phyloP scores from a whole-genome alignment of 2,888 invertebrate genomes.

The Atethmia centrago region DNA sequence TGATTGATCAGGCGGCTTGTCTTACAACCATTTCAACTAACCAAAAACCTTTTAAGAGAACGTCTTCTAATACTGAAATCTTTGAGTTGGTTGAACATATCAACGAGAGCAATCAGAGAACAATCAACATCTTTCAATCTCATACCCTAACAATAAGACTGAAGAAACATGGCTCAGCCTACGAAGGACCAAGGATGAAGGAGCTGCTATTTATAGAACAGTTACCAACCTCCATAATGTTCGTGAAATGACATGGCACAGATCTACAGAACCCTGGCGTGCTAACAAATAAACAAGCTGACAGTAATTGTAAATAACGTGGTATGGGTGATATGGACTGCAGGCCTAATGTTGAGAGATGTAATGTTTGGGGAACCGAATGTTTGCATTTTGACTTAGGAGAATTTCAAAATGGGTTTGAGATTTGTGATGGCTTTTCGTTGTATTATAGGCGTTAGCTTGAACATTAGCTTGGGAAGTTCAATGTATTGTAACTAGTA shows the following conservation, averaged over 20 bases:
- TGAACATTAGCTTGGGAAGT: background rate
- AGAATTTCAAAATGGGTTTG: slow-evolving; percentile 22
- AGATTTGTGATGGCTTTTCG: slow-evolving; percentile 5
- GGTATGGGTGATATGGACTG: slow-evolving; percentile 44
- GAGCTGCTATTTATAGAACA: slow-evolving; percentile 62
- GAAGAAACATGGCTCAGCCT: background rate
- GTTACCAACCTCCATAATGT: slow-evolving; percentile 72
- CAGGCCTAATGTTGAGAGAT: slow-evolving; percentile 56
- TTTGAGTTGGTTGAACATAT: background rate
- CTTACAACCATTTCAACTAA: background rate
- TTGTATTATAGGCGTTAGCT: background rate
- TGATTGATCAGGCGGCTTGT: background rate
- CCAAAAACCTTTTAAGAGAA: background rate
- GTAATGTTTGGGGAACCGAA: slow-evolving; percentile 42
- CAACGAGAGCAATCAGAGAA: background rate
- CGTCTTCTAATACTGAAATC: background rate
- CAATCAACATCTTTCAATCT: background rate
- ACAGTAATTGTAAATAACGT: slow-evolving; percentile 75
- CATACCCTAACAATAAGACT: background rate
- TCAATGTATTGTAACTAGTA: background rate
- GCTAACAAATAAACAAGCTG: slow-evolving; percentile 78
- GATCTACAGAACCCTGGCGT: slow-evolving; percentile 72
- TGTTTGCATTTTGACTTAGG: slow-evolving; percentile 42
- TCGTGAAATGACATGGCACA: slow-evolving; percentile 76
- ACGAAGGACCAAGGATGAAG: slow-evolving; percentile 30